Evolutionary conservation across 2,797 vertebrate genomes (phyloP).

Genomic region (Bradypodion pumilum): DNA sequence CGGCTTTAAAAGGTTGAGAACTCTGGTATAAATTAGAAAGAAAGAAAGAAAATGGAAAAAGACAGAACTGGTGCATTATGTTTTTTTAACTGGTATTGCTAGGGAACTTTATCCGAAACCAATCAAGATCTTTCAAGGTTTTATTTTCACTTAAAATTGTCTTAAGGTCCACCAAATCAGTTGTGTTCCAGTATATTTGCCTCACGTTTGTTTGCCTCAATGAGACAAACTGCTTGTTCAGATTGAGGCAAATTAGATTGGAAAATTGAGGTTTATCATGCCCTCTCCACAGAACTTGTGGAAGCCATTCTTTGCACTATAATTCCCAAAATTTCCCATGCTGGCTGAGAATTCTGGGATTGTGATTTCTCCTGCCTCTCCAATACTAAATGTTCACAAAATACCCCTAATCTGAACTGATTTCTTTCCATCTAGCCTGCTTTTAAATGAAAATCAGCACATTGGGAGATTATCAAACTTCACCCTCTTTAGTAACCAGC

Average conservation of each 20-base stretch:
- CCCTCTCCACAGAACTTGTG: neutral
- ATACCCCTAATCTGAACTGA: neutral
- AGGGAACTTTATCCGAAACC: too few relatives aligned
- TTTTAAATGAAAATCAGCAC: neutral
- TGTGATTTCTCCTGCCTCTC: too few relatives aligned
- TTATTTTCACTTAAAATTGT: too few relatives aligned
- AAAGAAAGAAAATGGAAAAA: too few relatives aligned
- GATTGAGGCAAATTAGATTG: neutral
- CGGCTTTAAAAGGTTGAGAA: too few relatives aligned
- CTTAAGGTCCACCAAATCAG: neutral
- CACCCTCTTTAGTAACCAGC: neutral
- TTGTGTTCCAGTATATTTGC: neutral
- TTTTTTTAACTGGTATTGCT: too few relatives aligned
- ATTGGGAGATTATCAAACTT: neutral
- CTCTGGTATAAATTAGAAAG: too few relatives aligned
- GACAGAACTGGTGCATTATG: too few relatives aligned
- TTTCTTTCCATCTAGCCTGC: neutral
- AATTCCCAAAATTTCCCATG: neutral
- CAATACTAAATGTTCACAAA: too few relatives aligned
- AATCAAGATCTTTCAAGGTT: too few relatives aligned
- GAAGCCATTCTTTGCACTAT: neutral
- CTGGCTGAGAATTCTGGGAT: too few relatives aligned
- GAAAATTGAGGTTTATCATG: neutral
- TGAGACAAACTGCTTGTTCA: neutral
- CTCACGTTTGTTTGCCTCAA: too few relatives aligned